Conservation (phyloP, 2,888 invertebrate genomes). For the Argyra leucocephala region DNA sequence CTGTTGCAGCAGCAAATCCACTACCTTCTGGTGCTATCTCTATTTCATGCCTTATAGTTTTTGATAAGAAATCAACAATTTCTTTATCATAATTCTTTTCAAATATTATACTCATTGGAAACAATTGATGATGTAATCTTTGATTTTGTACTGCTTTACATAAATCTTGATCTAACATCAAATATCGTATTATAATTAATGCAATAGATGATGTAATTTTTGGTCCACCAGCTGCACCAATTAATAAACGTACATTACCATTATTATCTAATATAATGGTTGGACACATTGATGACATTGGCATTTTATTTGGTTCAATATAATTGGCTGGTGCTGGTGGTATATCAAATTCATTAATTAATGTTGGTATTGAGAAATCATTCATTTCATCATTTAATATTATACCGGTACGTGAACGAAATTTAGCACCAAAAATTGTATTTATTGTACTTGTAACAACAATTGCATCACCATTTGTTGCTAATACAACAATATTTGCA, state of each 20-base stretch:
- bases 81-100: slow-evolving; percentile 54
- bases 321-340: slow-evolving; percentile 78
- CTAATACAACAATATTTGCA: slow-evolving; percentile 76
- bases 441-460: slow-evolving; percentile 86
- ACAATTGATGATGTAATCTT: slow-evolving; percentile 79
- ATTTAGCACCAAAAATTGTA: slow-evolving; percentile 45
- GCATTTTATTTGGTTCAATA: slow-evolving; percentile 70
- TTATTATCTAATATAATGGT: slow-evolving; percentile 60
- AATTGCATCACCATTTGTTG: slow-evolving; percentile 80
- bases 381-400: slow-evolving; percentile 94
- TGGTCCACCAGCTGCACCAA: slow-evolving; percentile 85
- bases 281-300: slow-evolving; percentile 87
- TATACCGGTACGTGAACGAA: slow-evolving; percentile 68
- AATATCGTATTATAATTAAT: slow-evolving; percentile 53
- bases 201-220: slow-evolving; percentile 78
- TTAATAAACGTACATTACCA: slow-evolving; percentile 54
- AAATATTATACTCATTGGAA: slow-evolving; percentile 61
- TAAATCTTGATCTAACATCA: slow-evolving; percentile 56
- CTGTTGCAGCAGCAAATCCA: slow-evolving; percentile 54
- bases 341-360: slow-evolving; percentile 62
- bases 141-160: slow-evolving; percentile 58
- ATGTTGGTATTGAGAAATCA: slow-evolving; percentile 79
- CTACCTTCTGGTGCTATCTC: slow-evolving; percentile 26
- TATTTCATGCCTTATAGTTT: slow-evolving; percentile 39
- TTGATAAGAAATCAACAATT: slow-evolving; percentile 26